phyloP scores from a whole-genome alignment of 2,113 vertebrate genomes.

The Mionectes macconnelli region DNA sequence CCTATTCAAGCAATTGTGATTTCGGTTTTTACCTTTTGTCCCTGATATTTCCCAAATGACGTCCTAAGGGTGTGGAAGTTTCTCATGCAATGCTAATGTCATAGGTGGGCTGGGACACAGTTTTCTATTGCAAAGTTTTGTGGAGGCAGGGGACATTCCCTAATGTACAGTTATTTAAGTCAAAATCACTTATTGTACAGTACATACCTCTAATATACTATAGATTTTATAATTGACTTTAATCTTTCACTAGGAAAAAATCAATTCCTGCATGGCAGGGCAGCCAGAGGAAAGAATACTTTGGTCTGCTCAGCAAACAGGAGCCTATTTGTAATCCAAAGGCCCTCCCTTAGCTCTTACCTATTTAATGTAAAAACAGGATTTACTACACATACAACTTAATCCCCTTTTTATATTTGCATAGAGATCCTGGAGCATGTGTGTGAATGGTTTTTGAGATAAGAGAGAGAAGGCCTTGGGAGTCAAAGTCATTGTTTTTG shows the following conservation, averaged over 20 bases:
- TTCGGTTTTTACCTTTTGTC: not conserved
- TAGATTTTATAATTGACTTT: constrained; percentile 4
- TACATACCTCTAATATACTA: not conserved
- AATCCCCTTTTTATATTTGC: constrained; percentile 13
- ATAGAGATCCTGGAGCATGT: not conserved
- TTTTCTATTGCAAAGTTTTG: not conserved
- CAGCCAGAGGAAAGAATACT: not conserved
- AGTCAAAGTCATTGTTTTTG: constrained; percentile 57
- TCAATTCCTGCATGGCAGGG: not conserved
- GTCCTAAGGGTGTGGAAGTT: not conserved
- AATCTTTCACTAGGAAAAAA: not conserved
- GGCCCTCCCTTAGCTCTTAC: not conserved
- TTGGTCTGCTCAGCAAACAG: not conserved
- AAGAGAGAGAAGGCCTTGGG: not conserved
- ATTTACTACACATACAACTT: constrained; percentile 32
- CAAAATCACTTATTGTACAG: not conserved
- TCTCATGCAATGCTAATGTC: not conserved
- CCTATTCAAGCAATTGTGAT: rapidly evolving
- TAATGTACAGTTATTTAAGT: not conserved
- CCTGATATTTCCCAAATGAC: not conserved
- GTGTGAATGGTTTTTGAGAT: constrained; percentile 37
- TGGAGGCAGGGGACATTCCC: not conserved
- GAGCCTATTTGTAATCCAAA: constrained; percentile 33
- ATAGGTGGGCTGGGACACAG: not conserved
- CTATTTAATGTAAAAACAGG: constrained; percentile 3